Percentiles rank a stretch among this genome's conserved stretches.
phyloP scores from a whole-genome alignment of 2,113 vertebrate genomes.

The Lophura nycthemera region DNA sequence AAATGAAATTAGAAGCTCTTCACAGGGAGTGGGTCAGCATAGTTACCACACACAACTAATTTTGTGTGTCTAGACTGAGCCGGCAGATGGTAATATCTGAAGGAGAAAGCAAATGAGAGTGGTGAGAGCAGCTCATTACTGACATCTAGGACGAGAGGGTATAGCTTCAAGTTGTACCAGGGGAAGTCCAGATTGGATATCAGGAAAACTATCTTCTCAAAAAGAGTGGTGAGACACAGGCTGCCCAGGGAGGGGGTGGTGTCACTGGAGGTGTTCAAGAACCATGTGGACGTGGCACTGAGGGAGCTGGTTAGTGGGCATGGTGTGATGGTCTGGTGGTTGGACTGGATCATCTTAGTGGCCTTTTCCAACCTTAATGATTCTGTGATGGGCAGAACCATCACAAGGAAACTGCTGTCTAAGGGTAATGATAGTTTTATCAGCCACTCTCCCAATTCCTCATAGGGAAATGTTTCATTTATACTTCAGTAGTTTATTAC shows the following conservation, averaged over 20 bases:
- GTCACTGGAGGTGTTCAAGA: too few species aligned
- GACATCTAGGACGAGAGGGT: too few species aligned
- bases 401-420: not conserved
- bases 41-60: not conserved
- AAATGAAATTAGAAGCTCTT: not conserved
- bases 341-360: too few species aligned
- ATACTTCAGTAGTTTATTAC: not conserved
- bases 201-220: too few species aligned
- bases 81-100: rapidly evolving
- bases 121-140: not conserved
- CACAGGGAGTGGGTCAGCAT: not conserved
- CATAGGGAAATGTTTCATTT: not conserved
- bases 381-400: not conserved
- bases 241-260: too few species aligned
- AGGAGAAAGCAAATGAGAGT: not conserved
- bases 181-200: too few species aligned
- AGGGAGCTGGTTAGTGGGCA: too few species aligned
- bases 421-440: not conserved
- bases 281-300: too few species aligned
- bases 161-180: too few species aligned
- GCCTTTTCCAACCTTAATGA: too few species aligned
- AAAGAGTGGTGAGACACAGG: not conserved
- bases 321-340: too few species aligned
- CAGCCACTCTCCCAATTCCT: not conserved
- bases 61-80: not conserved